Evolutionary conservation across 2,888 invertebrate genomes (phyloP).

Genomic region (Meteorus cinctellus): DNA sequence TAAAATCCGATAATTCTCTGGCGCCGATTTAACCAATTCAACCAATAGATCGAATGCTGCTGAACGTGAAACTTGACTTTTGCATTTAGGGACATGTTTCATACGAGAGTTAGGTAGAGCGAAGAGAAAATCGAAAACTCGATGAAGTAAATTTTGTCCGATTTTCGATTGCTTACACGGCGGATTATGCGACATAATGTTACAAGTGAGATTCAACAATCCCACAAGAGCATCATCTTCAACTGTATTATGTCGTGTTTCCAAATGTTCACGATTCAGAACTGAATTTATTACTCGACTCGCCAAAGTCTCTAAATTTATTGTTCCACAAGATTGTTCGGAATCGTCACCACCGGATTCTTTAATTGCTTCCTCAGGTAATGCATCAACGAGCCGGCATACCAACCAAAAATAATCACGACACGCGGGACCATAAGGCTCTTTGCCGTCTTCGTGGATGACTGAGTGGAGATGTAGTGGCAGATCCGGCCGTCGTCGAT

Average conservation of each 20-base stretch:
- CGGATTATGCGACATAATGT: slow-evolving; percentile 90
- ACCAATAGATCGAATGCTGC: slow-evolving; percentile 94
- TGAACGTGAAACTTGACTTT: slow-evolving; percentile 90
- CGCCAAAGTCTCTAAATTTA: slow-evolving; percentile 85
- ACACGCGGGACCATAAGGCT: slow-evolving; percentile 95
- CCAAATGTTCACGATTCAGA: slow-evolving; percentile 85
- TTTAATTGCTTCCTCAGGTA: slow-evolving; percentile 87
- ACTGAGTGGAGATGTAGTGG: slow-evolving; percentile 76
- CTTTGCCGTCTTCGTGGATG: slow-evolving; percentile 89
- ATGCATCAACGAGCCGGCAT: slow-evolving; percentile 89
- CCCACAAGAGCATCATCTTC: slow-evolving; percentile 95
- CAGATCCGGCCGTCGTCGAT: slow-evolving; percentile 63
- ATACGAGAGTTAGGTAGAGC: slow-evolving; percentile 90
- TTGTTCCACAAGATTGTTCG: slow-evolving; percentile 50
- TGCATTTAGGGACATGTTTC: slow-evolving; percentile 93
- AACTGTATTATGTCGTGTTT: slow-evolving; percentile 85
- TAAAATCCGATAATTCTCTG: slow-evolving; percentile 89
- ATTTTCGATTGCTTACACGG: slow-evolving; percentile 87
- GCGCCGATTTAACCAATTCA: slow-evolving; percentile 88
- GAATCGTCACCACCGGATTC: slow-evolving; percentile 76
- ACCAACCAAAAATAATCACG: slow-evolving; percentile 96
- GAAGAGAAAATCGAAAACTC: slow-evolving; percentile 91
- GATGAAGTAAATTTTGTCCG: slow-evolving; percentile 81
- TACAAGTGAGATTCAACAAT: slow-evolving; percentile 88
- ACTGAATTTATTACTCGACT: slow-evolving; percentile 84